Percentiles rank a stretch among this genome's conserved stretches.
phyloP scores from a whole-genome alignment of 1,140 invertebrate species.

The Drosophila aff. region DNA sequence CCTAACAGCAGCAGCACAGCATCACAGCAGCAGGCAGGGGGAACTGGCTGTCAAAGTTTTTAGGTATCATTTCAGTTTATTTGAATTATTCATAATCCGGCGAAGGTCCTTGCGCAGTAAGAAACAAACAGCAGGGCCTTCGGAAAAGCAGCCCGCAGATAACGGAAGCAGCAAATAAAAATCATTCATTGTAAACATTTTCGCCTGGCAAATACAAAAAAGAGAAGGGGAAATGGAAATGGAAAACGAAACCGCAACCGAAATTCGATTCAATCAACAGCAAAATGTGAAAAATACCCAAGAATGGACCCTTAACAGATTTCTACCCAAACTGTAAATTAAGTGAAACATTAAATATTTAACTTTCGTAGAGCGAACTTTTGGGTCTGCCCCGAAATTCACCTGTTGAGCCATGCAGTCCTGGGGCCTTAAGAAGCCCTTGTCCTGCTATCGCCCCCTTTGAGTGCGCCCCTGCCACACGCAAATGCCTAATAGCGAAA shows the following conservation, averaged over 20 bases:
- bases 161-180: slow-evolving; percentile 75
- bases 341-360: slow-evolving; percentile 61
- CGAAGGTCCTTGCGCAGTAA: slow-evolving; percentile 57
- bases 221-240: slow-evolving; percentile 26
- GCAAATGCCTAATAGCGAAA: slow-evolving; percentile 57
- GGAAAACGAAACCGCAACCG: slow-evolving; percentile 39
- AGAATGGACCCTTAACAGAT: slow-evolving; percentile 3
- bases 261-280: slow-evolving; percentile 60
- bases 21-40: neutral
- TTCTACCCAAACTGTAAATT: slow-evolving; percentile 39
- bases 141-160: slow-evolving; percentile 61
- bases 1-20: slow-evolving; percentile 5
- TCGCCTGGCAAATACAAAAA: slow-evolving; percentile 8
- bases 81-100: slow-evolving; percentile 83
- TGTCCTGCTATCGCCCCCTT: slow-evolving; percentile 1
- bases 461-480: slow-evolving; percentile 37
- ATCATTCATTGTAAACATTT: slow-evolving; percentile 80
- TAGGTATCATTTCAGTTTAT: slow-evolving; percentile 83
- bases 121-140: slow-evolving; percentile 58
- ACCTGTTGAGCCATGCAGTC: slow-evolving; percentile 25
- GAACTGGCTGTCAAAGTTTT: slow-evolving; percentile 76
- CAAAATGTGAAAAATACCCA: slow-evolving; percentile 18
- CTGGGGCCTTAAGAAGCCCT: neutral
- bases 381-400: neutral
- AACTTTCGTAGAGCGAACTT: slow-evolving; percentile 25